These are phyloP conservation scores for fruit fly (Drosophila melanogaster) DNA, from an alignment of 1,140 invertebrate species.

Conservation along the genomic window DNA sequence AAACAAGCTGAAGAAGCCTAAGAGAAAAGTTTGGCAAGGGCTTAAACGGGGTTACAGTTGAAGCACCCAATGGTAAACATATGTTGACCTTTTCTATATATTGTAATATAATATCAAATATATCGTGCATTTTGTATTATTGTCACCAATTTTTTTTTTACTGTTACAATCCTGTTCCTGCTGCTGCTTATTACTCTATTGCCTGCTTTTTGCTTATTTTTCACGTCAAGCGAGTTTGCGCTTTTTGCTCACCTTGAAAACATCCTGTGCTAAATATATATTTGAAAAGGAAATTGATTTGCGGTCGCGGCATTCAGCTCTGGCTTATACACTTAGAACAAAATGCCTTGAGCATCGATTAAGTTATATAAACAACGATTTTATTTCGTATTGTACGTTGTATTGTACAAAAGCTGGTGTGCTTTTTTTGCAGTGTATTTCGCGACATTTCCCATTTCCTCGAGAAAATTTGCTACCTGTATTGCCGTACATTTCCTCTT, in stretches of 20 bases:
- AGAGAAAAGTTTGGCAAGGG: slow-evolving; percentile 1
- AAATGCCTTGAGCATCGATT: neutral
- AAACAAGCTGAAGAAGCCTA: slow-evolving; percentile 7
- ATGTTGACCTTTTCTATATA: neutral
- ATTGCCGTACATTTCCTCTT: neutral
- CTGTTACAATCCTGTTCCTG: slow-evolving; percentile 20
- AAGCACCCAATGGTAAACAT: slow-evolving; percentile 8
- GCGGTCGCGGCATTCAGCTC: slow-evolving; percentile 28
- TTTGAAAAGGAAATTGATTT: slow-evolving; percentile 74
- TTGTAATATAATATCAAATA: slow-evolving; percentile 1
- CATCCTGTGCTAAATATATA: slow-evolving; percentile 76
- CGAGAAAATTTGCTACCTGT: slow-evolving; percentile 19
- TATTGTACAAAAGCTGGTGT: no score
- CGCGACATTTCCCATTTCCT: slow-evolving; percentile 44
- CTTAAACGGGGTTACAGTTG: slow-evolving; percentile 1
- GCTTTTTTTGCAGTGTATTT: neutral
- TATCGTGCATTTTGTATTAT: slow-evolving; percentile 23
- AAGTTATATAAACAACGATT: neutral
- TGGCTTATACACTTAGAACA: neutral
- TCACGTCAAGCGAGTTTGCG: neutral
- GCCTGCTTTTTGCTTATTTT: neutral
- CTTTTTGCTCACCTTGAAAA: slow-evolving; percentile 37
- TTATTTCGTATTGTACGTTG: no score
- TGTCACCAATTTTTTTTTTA: slow-evolving; percentile 22
- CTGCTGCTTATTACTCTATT: slow-evolving; percentile 34